Evolutionary conservation across 2,888 invertebrate genomes (phyloP).

Genomic region (Rotaria sp.): DNA sequence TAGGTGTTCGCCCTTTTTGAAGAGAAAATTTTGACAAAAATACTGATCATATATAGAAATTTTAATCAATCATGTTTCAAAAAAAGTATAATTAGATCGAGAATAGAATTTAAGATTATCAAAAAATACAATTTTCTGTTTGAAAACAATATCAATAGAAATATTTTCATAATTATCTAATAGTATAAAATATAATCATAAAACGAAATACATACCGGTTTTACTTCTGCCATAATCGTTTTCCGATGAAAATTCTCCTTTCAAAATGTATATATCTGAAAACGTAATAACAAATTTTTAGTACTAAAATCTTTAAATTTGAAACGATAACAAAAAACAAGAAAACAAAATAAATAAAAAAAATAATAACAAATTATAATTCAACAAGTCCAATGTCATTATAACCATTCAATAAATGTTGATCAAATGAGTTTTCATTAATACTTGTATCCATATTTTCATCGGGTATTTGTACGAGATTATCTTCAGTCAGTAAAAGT

Average conservation of each 20-base stretch:
- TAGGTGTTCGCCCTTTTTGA: too few species aligned
- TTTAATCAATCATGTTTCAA: too few species aligned
- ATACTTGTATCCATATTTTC: neutral
- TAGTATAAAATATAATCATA: neutral
- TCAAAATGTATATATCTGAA: neutral
- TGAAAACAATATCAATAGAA: too few species aligned
- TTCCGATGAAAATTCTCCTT: neutral
- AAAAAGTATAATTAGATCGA: too few species aligned
- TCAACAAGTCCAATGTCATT: neutral
- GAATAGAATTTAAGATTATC: too few species aligned
- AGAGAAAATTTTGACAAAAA: too few species aligned
- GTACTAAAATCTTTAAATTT: neutral
- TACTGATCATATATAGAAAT: too few species aligned
- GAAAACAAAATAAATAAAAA: neutral
- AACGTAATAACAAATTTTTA: neutral
- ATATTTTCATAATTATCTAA: neutral
- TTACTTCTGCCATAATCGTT: neutral
- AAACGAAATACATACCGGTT: neutral
- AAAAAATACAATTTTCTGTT: too few species aligned
- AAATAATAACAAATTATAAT: neutral
- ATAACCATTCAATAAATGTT: neutral
- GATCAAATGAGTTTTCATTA: neutral
- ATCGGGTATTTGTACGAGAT: neutral
- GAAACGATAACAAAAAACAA: neutral
- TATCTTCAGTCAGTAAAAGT: neutral